phyloP scores from a whole-genome alignment of 2,113 vertebrate species.

The pig (Sus scrofa) region T2T-Sscrofa CM000817.6:159744001-159744500 shows the following conservation, averaged over 20 bases:
- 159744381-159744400: fast-evolving
- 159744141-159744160: no score
- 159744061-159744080: no score
- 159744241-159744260: not conserved
- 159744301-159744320: conserved; percentile 41
- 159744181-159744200: not conserved
- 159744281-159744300: conserved; percentile 50
- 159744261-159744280: not conserved
- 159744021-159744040: no score
- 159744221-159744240: conserved; percentile 13
- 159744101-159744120: no score
- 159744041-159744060: no score
- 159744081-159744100: no score
- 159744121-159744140: no score
- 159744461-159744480: conserved; percentile 90
- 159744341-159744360: conserved; percentile 8
- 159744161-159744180: no score
- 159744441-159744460: conserved; percentile 90
- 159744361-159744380: not conserved
- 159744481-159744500: conserved; percentile 94
- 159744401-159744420: fast-evolving
- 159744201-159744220: not conserved
- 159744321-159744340: not conserved
- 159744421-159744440: conserved; percentile 51
- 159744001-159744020: no score